phyloP scores from a whole-genome alignment of 1,140 invertebrate genomes.

The Olivierus martensii region DNA sequence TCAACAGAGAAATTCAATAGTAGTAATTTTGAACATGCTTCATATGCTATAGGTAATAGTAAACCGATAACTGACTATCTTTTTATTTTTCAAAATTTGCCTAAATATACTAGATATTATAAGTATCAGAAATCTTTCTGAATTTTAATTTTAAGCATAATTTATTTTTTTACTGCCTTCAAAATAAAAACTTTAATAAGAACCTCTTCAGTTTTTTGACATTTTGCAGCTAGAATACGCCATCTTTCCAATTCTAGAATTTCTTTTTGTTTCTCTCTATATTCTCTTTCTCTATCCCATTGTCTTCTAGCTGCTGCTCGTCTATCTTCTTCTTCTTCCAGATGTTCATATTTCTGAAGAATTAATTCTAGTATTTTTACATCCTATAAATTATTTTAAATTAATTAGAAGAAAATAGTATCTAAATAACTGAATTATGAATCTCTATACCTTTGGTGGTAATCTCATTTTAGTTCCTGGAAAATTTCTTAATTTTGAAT shows the following conservation, averaged over 20 bases:
- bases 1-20: too few relatives aligned
- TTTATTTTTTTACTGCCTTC: too few relatives aligned
- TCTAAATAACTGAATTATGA: background rate
- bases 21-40: too few relatives aligned
- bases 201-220: slow-evolving; percentile 13
- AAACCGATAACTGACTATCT: too few relatives aligned
- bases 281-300: slow-evolving; percentile 15
- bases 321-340: slow-evolving; percentile 13
- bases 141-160: too few relatives aligned
- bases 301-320: slow-evolving; percentile 7
- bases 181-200: background rate
- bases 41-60: too few relatives aligned
- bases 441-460: slow-evolving; percentile 7
- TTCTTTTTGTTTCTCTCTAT: slow-evolving; percentile 8
- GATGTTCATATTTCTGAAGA: slow-evolving; percentile 17
- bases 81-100: too few relatives aligned
- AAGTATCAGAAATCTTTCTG: too few relatives aligned
- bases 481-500: slow-evolving; percentile 12
- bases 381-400: slow-evolving; percentile 13
- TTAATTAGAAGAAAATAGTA: background rate
- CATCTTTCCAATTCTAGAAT: slow-evolving; percentile 12
- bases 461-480: slow-evolving; percentile 15
- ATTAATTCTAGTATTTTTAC: slow-evolving; percentile 18
- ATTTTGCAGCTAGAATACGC: slow-evolving; percentile 14
- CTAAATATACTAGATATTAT: too few relatives aligned